Base-by-base conservation (phyloP, 1,140 invertebrate genomes). In the Drosophila nasuta region DNA sequence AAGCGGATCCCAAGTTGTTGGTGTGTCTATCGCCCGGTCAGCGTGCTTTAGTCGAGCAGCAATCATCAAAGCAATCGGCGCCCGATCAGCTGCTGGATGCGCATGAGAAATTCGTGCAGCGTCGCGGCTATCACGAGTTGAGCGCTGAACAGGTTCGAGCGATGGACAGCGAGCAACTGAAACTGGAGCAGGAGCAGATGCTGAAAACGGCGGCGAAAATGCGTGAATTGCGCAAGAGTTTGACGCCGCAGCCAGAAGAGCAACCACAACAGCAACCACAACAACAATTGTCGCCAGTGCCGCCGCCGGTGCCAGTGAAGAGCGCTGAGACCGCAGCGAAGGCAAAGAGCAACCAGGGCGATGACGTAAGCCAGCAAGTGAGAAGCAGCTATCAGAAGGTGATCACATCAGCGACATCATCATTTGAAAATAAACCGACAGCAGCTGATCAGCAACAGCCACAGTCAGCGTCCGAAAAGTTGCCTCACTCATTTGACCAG, bases 1-100 rank as follows among this genome's bases (percentile, higher is more conserved):
- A 93, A 45, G 91, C 92, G 28, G 94, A 96, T 82, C 94, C 95
- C 0, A 93, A 93, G 59, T 35, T 95, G 1, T 91, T 96, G 33
- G 93, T 96, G 0, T 96, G 95, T 85, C 92, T 96, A 7, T 96
- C 96, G 0, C 96, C 96, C 0, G 95, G 95, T 0, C 96, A 96
- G 81, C 95, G 95, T 79, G 93, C 93, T 52, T 82, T 94, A 28
- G 93, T 94, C 8, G 74, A 87, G 70, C 93, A 93, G 69, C 69
- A 81, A 65, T 17, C 93, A 64, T 91, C 92, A 93, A 70, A 76
- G 58, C 77, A 76, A 41, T 93, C 93, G 54, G 92, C 92, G 4
- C 87, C 91, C 0, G 95, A 95, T 77, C 94, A 94, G 65, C 91
- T 96, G 43, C 91, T 96, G 10, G 95, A 96, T 75, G 93, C 95